Evolutionary conservation across 2,113 vertebrate genomes (phyloP).

Genomic region (Enhydra lutris): DNA sequence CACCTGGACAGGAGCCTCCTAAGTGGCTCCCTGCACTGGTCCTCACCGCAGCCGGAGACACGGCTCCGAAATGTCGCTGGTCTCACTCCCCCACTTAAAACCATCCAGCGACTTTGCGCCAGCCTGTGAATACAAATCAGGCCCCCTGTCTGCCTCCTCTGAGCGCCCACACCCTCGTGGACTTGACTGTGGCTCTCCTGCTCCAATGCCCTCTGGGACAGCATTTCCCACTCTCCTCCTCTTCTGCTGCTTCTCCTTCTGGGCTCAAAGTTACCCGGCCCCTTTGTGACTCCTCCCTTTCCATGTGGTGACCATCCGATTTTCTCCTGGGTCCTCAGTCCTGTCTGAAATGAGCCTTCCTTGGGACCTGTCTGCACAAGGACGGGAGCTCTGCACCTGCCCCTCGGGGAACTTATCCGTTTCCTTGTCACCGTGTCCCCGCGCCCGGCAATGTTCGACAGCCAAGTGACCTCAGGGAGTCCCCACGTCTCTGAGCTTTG

Average conservation of each 20-base stretch:
- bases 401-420: accelerated
- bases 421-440: background rate
- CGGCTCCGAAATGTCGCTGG: background rate
- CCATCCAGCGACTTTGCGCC: background rate
- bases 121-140: background rate
- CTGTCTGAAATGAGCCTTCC: background rate
- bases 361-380: accelerated
- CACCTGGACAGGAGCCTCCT: background rate
- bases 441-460: background rate
- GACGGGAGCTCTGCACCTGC: background rate
- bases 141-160: accelerated
- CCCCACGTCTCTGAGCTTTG: background rate
- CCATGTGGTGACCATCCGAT: no score
- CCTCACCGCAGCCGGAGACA: accelerated
- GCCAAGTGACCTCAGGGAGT: no score
- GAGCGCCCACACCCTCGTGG: background rate
- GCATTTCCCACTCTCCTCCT: background rate
- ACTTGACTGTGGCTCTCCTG: background rate
- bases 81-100: background rate
- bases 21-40: background rate
- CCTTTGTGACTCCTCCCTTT: background rate
- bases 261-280: no score
- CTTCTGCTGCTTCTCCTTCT: accelerated
- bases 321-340: background rate
- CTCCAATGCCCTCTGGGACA: background rate